A percentile compares a stretch with the other conserved stretches of the same genome.
phyloP scores from a whole-genome alignment of 1,140 invertebrate species.

The Brachionus angularis region DNA sequence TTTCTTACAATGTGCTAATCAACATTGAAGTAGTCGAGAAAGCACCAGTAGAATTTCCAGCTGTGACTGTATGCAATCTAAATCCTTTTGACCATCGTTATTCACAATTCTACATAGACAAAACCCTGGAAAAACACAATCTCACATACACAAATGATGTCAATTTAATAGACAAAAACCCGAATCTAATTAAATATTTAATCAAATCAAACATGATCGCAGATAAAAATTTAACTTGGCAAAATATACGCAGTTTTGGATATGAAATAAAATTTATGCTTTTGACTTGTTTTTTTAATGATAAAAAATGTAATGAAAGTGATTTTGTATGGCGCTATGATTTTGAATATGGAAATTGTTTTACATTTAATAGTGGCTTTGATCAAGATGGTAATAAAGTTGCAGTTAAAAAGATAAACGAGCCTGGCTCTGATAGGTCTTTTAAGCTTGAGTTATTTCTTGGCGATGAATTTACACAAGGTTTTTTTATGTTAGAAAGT shows the following conservation, averaged over 20 bases:
- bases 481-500: slow-evolving; percentile 34
- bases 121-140: slow-evolving; percentile 46
- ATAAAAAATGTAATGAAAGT: slow-evolving; percentile 43
- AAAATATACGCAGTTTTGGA: slow-evolving; percentile 1
- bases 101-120: slow-evolving; percentile 45
- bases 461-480: slow-evolving; percentile 41
- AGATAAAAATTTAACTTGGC: slow-evolving; percentile 17
- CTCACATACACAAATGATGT: slow-evolving; percentile 31
- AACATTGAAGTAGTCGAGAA: slow-evolving; percentile 35
- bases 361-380: slow-evolving; percentile 45
- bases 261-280: slow-evolving; percentile 41
- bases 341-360: slow-evolving; percentile 45
- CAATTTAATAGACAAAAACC: slow-evolving; percentile 10
- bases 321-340: slow-evolving; percentile 44
- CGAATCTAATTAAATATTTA: slow-evolving; percentile 45
- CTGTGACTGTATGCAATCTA: slow-evolving; percentile 57
- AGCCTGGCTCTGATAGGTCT: slow-evolving; percentile 28
- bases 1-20: slow-evolving; percentile 24
- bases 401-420: slow-evolving; percentile 11
- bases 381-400: slow-evolving; percentile 25
- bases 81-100: slow-evolving; percentile 50
- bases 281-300: slow-evolving; percentile 45
- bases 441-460: slow-evolving; percentile 39
- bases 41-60: slow-evolving; percentile 52
- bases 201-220: slow-evolving; percentile 32